Base-by-base conservation (phyloP, 2,797 vertebrate species). In the Danio tinwini region DNA sequence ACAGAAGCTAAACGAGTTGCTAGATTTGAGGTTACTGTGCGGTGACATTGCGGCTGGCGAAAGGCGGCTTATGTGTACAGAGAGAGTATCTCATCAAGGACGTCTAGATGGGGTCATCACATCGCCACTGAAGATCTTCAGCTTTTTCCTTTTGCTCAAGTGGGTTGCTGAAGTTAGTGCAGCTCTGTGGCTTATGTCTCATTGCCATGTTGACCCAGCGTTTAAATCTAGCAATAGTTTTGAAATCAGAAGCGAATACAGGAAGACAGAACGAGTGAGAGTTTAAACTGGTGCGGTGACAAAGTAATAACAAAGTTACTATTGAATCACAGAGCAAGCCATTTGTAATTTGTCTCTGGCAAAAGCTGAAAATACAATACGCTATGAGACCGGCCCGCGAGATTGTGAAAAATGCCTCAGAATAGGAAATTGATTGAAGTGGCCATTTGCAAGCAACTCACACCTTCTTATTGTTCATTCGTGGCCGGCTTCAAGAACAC, bases 1-100 rank as follows among this genome's bases (percentile, higher is more conserved):
- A 17, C 52, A 45, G 37, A 83, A 85, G 49, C 80, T 82, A 84
- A 84, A 82, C 45, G 13, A 81, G 80, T 77, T 84, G 77, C 72
- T 47, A 49, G 29, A 70, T 75, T 40, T 58, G 71, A 82, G 80
- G 71, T 82, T 82, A 84, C 69, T 67, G 72, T 49, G 56, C 37
- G 6, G 80, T 68, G 78, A 78, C 82, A 72, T 17, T 4, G 45
- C 17, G 8, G 39, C 68, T 80, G 78, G 47, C 7, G 42, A 73
- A 67, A 59, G 75, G 59, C 39, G 64, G 47, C 52, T 78, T 79
- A 71, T 84, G 67, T 83, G 82, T 80, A 70, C 75, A 78, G 47
- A 44, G 71, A 78, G 64, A 67, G 82, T 64, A 65, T 58, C 78
- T 81, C 80, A 80, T 82, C 73, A 74, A 58, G 76, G 19, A 9